These are phyloP conservation scores for Poeciliopsis prolifica DNA, from an alignment of 2,113 vertebrate genomes.

Conservation along the genomic window DNA sequence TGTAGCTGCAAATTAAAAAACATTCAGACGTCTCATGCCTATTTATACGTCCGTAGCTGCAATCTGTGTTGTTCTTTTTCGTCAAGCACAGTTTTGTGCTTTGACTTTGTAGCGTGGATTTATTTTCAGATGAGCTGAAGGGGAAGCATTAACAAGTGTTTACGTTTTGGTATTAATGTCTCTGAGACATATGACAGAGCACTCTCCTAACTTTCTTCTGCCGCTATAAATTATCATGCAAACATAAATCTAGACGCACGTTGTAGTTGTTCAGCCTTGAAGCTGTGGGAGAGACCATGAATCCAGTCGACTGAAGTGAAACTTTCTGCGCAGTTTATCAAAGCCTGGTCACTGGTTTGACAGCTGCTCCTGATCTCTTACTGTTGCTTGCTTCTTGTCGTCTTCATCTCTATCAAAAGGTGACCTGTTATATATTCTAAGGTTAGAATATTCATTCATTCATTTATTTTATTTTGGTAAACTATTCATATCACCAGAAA, in stretches of 20 bases:
- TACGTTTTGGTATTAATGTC: not conserved
- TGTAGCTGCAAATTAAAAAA: conserved; percentile 14
- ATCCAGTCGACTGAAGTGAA: not conserved
- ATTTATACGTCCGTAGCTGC: not conserved
- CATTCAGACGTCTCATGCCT: conserved; percentile 7
- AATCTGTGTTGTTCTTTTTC: not conserved
- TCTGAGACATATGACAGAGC: not conserved
- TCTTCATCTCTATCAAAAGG: too few relatives aligned
- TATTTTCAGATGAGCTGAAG: not conserved
- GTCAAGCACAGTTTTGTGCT: not conserved
- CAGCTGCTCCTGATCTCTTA: too few relatives aligned
- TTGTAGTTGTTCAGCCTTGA: not conserved
- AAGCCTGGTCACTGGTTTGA: too few relatives aligned
- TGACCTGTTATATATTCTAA: too few relatives aligned
- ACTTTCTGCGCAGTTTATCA: not conserved
- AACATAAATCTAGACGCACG: not conserved
- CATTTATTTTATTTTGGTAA: too few relatives aligned
- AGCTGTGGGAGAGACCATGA: not conserved
- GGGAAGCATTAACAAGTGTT: not conserved
- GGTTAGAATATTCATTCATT: too few relatives aligned
- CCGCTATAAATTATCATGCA: not conserved
- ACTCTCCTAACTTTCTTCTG: not conserved
- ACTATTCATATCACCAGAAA: too few relatives aligned
- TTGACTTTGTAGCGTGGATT: not conserved
- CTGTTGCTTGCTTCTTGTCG: too few relatives aligned